A percentile compares a stretch with the other conserved stretches of the same genome.
Conservation (phyloP, 2,113 vertebrate species). For the Nothobranchius kuhntae region DNA sequence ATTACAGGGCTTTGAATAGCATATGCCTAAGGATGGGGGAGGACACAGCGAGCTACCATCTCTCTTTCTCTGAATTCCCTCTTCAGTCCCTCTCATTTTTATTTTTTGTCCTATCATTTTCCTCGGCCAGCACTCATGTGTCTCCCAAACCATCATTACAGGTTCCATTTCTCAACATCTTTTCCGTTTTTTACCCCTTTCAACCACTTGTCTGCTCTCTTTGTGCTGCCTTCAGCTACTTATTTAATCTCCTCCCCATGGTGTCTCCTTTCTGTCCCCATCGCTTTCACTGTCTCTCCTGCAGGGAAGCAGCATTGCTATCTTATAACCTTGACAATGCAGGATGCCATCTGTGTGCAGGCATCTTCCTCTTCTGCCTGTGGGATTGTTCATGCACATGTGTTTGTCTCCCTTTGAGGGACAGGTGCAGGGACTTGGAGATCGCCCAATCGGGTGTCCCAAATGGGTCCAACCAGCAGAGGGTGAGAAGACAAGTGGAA, state of each 20-base stretch:
- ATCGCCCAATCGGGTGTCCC: conserved; percentile 35
- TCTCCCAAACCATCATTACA: conserved; percentile 61
- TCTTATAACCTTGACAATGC: conserved; percentile 73
- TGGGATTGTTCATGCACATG: conserved; percentile 1
- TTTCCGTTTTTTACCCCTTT: conserved; percentile 28
- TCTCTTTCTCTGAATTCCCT: conserved; percentile 51
- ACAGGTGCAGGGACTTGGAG: conserved; percentile 73
- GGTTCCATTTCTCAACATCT: conserved; percentile 67
- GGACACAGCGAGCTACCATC: conserved; percentile 48
- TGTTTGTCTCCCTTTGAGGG: conserved; percentile 58
- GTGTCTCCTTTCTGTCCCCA: conserved; percentile 42
- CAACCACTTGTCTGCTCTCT: conserved; percentile 59
- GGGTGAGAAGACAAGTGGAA: conserved; percentile 32
- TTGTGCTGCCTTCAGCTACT: conserved; percentile 45
- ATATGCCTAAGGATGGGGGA: conserved; percentile 74
- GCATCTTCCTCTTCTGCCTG: neutral
- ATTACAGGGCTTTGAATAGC: conserved; percentile 75
- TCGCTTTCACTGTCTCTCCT: conserved; percentile 31
- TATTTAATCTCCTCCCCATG: conserved; percentile 50
- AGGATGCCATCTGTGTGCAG: conserved; percentile 20
- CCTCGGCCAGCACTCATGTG: conserved; percentile 31
- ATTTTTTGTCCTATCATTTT: conserved; percentile 36
- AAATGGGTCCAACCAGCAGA: conserved; percentile 35
- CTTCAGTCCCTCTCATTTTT: conserved; percentile 34
- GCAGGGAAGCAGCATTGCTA: conserved; percentile 41